Conservation (phyloP, 1,140 invertebrate species). For the Drosophila simulans region DNA sequence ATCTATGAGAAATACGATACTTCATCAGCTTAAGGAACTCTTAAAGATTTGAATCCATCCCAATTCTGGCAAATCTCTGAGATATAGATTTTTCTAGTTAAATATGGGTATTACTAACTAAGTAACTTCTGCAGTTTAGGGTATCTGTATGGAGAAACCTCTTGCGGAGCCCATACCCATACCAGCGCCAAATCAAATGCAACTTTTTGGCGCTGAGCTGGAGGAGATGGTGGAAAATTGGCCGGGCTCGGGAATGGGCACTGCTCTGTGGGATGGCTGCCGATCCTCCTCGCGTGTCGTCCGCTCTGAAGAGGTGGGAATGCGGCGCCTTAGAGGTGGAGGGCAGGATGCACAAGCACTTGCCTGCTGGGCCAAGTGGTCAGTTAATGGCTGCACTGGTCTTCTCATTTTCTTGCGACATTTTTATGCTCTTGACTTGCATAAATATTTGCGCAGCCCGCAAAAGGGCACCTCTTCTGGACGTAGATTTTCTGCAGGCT, state of each 20-base stretch:
- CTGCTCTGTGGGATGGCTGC: no score
- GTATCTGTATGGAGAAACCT: not conserved
- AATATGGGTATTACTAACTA: no score
- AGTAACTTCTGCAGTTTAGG: no score
- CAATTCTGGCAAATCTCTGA: no score
- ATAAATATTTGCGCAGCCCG: constrained; percentile 58
- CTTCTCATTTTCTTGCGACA: constrained; percentile 36
- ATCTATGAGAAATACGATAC: no score
- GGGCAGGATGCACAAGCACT: constrained; percentile 4
- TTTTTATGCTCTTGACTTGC: constrained; percentile 61
- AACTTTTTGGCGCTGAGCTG: constrained; percentile 18
- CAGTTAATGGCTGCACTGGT: constrained; percentile 40
- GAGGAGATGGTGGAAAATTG: constrained; percentile 48
- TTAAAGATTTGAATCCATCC: no score
- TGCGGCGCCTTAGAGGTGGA: not conserved
- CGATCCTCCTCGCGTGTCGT: not conserved
- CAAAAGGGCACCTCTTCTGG: not conserved
- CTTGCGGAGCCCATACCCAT: not conserved
- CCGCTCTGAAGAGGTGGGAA: not conserved
- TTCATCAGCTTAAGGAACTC: no score
- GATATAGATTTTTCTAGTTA: no score
- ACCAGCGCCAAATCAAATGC: constrained; percentile 27
- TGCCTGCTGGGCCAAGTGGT: constrained; percentile 46
- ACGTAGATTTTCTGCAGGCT: constrained; percentile 8
- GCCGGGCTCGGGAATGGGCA: not conserved